These are phyloP conservation scores for Xylota segnis DNA, from an alignment of 2,888 invertebrate genomes.

Conservation along the genomic window DNA sequence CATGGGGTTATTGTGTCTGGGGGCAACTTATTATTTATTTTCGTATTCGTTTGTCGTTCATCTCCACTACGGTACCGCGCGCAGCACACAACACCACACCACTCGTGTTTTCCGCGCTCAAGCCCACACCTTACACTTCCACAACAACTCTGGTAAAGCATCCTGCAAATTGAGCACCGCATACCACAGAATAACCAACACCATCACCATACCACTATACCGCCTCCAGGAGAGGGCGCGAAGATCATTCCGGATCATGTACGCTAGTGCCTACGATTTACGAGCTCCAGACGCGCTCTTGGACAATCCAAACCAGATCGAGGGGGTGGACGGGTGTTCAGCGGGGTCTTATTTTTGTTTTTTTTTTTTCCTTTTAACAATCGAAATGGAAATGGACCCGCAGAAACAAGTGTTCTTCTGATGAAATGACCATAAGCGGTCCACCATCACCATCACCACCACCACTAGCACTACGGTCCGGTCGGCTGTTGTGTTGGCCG, in stretches of 20 bases:
- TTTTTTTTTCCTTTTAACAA: too few relatives aligned
- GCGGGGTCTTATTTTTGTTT: too few relatives aligned
- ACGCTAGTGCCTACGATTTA: conserved; percentile 75
- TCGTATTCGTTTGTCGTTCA: conserved; percentile 76
- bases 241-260: conserved; percentile 76
- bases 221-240: conserved; percentile 76
- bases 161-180: conserved; percentile 72
- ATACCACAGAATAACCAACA: conserved; percentile 49
- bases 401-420: conserved; percentile 77
- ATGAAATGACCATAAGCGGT: conserved; percentile 77
- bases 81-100: conserved; percentile 32
- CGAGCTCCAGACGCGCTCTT: conserved; percentile 75
- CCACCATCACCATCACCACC: conserved; percentile 42
- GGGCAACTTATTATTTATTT: conserved; percentile 77
- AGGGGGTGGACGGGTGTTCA: conserved; percentile 7
- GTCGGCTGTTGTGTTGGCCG: conserved; percentile 60
- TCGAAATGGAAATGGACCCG: conserved; percentile 76
- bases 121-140: conserved; percentile 71
- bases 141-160: conserved; percentile 35
- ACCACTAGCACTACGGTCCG: too few relatives aligned
- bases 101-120: conserved; percentile 37
- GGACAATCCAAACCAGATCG: conserved; percentile 63
- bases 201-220: conserved; percentile 27
- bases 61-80: conserved; percentile 58
- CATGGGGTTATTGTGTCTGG: conserved; percentile 76